These are phyloP conservation scores for Hestina assimilis DNA, from an alignment of 1,140 invertebrate genomes.

Conservation along the genomic window DNA sequence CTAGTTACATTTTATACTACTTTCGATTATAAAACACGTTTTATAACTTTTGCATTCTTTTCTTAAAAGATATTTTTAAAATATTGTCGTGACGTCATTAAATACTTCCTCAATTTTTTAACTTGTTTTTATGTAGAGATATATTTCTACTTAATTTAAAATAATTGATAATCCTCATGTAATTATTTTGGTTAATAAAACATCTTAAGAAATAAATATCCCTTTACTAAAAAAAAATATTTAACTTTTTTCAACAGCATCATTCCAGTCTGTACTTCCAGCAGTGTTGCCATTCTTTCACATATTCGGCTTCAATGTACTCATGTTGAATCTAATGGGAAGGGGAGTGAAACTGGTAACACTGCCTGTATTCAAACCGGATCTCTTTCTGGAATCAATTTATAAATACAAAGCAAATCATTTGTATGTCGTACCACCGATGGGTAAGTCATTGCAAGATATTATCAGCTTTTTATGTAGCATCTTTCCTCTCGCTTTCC, in stretches of 20 bases:
- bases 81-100: too few species aligned
- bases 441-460: constrained; percentile 73
- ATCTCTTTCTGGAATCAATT: constrained; percentile 81
- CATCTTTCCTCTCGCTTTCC: too few species aligned
- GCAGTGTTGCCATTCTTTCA: constrained; percentile 92
- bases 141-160: too few species aligned
- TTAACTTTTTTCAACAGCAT: constrained; percentile 46
- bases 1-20: too few species aligned
- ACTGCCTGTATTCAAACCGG: constrained; percentile 86
- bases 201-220: not conserved
- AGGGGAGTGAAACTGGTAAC: constrained; percentile 85
- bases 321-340: constrained; percentile 80
- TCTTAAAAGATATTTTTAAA: too few species aligned
- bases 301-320: constrained; percentile 87
- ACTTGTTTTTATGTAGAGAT: too few species aligned
- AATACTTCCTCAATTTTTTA: too few species aligned
- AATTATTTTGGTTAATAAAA: too few species aligned
- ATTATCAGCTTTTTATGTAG: not conserved
- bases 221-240: not conserved
- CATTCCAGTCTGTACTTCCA: constrained; percentile 80
- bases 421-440: constrained; percentile 83
- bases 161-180: too few species aligned
- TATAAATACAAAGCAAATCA: constrained; percentile 78
- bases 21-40: too few species aligned
- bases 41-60: too few species aligned